These are phyloP conservation scores for Chelonoidis abingdonii DNA, from an alignment of 2,113 vertebrate genomes.

Conservation along the genomic window DNA sequence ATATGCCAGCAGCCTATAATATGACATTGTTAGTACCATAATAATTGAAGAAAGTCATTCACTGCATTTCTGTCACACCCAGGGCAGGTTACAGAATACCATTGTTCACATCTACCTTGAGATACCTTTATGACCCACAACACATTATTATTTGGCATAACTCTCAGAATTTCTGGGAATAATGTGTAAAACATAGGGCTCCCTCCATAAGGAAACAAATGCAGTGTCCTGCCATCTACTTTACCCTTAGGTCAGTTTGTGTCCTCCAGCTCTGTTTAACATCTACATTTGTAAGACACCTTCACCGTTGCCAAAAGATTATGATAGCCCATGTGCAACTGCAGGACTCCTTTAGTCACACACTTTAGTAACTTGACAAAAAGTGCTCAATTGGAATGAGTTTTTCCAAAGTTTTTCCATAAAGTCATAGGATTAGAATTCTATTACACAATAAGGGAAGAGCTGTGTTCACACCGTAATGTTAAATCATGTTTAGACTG, in stretches of 20 bases:
- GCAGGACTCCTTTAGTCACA: background rate
- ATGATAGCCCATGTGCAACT: too few relatives aligned
- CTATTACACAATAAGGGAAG: background rate
- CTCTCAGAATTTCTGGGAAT: background rate
- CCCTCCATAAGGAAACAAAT: background rate
- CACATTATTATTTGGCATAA: too few relatives aligned
- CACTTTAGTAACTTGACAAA: too few relatives aligned
- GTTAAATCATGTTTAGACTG: conserved; percentile 19
- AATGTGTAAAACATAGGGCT: background rate
- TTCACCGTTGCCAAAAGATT: too few relatives aligned
- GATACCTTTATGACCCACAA: too few relatives aligned
- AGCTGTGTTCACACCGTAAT: conserved; percentile 1
- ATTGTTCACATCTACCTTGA: too few relatives aligned
- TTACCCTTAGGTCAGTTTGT: background rate
- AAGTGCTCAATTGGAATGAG: background rate
- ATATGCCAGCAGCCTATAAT: too few relatives aligned
- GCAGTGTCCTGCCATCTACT: background rate
- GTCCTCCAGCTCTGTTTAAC: background rate
- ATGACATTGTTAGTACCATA: too few relatives aligned
- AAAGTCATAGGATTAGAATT: background rate
- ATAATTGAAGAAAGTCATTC: too few relatives aligned
- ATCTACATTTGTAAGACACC: background rate
- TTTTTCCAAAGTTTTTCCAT: background rate
- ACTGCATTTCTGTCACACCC: too few relatives aligned
- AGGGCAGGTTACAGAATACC: too few relatives aligned